Conservation (phyloP, 2,113 vertebrate species). For the Rhinoderma darwinii region DNA sequence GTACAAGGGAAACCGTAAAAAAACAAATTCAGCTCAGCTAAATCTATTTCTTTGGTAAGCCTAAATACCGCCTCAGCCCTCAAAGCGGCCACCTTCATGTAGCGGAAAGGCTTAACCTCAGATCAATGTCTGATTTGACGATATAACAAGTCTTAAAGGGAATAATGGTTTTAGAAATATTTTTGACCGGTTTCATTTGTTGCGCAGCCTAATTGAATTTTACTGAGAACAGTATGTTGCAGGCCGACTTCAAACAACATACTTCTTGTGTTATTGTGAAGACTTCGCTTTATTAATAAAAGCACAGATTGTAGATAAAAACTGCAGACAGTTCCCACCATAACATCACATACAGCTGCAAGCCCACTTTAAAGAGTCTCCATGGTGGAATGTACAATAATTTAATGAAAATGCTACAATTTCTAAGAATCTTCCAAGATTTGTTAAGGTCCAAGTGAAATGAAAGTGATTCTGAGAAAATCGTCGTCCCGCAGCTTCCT, state of each 20-base stretch:
- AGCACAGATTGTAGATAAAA: constrained; percentile 54
- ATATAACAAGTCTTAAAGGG: background rate
- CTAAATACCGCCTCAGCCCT: background rate
- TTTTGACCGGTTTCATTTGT: background rate
- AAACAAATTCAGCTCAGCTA: background rate
- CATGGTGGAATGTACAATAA: constrained; percentile 29
- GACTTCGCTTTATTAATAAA: constrained; percentile 52
- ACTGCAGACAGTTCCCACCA: constrained; percentile 37
- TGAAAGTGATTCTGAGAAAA: constrained; percentile 22
- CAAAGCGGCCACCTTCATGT: background rate
- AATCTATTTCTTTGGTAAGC: background rate
- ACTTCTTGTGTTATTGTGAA: constrained; percentile 47
- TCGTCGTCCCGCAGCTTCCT: background rate
- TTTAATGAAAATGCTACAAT: constrained; percentile 28
- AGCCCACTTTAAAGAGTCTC: constrained; percentile 53
- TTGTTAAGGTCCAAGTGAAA: constrained; percentile 3
- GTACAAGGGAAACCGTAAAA: background rate
- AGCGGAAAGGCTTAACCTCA: background rate
- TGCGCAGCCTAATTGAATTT: constrained; percentile 34
- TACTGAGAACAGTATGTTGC: constrained; percentile 52
- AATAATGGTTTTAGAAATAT: background rate
- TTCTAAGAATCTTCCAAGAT: constrained; percentile 21
- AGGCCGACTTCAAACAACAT: constrained; percentile 55
- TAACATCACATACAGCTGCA: constrained; percentile 51
- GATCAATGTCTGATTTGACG: background rate